A percentile compares a stretch with the other conserved stretches of the same genome.
Evolutionary conservation across 2,888 invertebrate genomes (phyloP).

Genomic region (Mimas tiliae): DNA sequence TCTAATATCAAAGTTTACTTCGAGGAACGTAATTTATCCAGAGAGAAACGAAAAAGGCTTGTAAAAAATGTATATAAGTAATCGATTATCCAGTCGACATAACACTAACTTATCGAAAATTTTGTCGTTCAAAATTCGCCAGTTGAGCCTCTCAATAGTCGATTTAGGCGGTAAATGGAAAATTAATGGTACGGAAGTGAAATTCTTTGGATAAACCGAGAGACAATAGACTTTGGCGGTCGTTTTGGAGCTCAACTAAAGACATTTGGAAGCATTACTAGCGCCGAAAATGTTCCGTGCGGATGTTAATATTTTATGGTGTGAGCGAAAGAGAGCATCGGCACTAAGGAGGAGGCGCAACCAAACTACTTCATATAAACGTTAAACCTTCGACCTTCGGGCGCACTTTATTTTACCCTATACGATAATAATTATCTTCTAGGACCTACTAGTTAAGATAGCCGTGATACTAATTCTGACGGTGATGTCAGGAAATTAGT

Average conservation of each 20-base stretch:
- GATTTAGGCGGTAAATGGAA: slow-evolving; percentile 72
- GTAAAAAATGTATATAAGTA: slow-evolving; percentile 33
- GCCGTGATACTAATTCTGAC: background rate
- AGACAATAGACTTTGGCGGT: slow-evolving; percentile 63
- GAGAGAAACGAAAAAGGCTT: background rate
- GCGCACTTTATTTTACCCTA: slow-evolving; percentile 6
- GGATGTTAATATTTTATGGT: slow-evolving; percentile 35
- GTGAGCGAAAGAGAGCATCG: slow-evolving; percentile 31
- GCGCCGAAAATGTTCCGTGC: slow-evolving; percentile 37
- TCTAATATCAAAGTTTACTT: slow-evolving; percentile 20
- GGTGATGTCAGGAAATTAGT: background rate
- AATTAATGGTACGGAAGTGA: slow-evolving; percentile 78
- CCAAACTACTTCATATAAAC: slow-evolving; percentile 17
- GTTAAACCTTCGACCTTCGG: slow-evolving; percentile 13
- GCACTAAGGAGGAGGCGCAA: background rate
- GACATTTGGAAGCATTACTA: slow-evolving; percentile 48
- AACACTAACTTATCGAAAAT: slow-evolving; percentile 66
- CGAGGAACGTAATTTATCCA: slow-evolving; percentile 28
- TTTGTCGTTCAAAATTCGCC: slow-evolving; percentile 61
- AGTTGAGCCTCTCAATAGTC: slow-evolving; percentile 65
- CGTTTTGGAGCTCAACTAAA: slow-evolving; percentile 55
- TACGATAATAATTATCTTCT: slow-evolving; percentile 7
- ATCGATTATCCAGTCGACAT: slow-evolving; percentile 49
- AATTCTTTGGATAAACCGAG: slow-evolving; percentile 63
- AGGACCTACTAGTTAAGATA: background rate